Evolutionary conservation across 2,113 vertebrate species (phyloP).

Genomic region (Caranx melampygus): DNA sequence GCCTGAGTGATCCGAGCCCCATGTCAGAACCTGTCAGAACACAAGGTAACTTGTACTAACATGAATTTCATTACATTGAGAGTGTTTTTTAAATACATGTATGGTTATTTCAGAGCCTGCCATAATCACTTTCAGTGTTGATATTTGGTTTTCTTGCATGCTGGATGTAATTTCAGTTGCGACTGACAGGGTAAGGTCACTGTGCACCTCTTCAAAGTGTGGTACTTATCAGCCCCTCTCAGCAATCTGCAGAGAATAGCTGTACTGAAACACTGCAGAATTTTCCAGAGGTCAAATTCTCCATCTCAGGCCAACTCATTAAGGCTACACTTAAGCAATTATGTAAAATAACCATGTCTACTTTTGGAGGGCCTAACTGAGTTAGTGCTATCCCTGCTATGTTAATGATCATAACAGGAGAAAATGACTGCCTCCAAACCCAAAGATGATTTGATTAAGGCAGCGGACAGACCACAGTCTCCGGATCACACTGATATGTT

Average conservation of each 20-base stretch:
- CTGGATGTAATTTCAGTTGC: constrained; percentile 17
- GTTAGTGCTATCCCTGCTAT: constrained; percentile 74
- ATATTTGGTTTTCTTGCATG: not conserved
- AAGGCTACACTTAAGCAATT: constrained; percentile 73
- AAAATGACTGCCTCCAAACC: constrained; percentile 68
- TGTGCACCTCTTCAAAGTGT: constrained; percentile 22
- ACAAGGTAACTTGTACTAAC: constrained; percentile 87
- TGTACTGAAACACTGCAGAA: constrained; percentile 39
- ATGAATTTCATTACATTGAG: not conserved
- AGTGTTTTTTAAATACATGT: not conserved
- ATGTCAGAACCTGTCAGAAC: constrained; percentile 98
- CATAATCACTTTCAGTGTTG: not conserved
- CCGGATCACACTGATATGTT: constrained; percentile 73
- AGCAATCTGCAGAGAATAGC: constrained; percentile 36
- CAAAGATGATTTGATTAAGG: constrained; percentile 78
- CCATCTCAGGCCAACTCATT: constrained; percentile 69
- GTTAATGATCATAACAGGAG: constrained; percentile 80
- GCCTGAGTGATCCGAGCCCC: constrained; percentile 96
- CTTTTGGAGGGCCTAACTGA: constrained; percentile 74
- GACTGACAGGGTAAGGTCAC: constrained; percentile 4
- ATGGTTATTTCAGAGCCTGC: not conserved
- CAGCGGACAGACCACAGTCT: constrained; percentile 61
- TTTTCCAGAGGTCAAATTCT: constrained; percentile 64
- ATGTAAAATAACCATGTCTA: constrained; percentile 78
- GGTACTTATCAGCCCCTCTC: constrained; percentile 46